Evolutionary conservation across 2,888 invertebrate species (phyloP).

Genomic region (Epinotia nisella): DNA sequence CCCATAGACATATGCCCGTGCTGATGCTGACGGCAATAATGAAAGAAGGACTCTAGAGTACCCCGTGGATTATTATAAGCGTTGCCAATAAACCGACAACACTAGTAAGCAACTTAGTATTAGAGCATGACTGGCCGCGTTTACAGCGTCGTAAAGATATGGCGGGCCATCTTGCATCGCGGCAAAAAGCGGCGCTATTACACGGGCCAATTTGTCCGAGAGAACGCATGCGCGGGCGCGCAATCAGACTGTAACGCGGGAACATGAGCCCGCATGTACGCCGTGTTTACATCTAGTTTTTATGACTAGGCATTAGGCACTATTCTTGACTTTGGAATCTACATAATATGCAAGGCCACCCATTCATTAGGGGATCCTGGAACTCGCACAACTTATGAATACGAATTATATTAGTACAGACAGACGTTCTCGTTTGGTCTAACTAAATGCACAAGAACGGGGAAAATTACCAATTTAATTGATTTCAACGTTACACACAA

Average conservation of each 20-base stretch:
- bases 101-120: background rate
- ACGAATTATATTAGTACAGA: no score
- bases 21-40: background rate
- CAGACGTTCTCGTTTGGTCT: no score
- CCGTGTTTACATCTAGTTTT: background rate
- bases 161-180: background rate
- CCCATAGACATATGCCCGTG: background rate
- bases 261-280: conserved; percentile 1
- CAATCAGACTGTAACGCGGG: conserved; percentile 1
- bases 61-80: background rate
- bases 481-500: no score
- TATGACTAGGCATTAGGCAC: background rate
- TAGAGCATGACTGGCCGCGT: background rate
- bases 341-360: background rate
- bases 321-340: background rate
- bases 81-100: background rate
- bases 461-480: no score
- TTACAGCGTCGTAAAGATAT: conserved; percentile 17
- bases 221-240: background rate
- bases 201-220: conserved; percentile 19
- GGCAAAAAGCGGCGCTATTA: conserved; percentile 22
- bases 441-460: no score
- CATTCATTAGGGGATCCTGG: background rate
- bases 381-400: background rate
- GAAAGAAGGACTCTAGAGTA: background rate